Evolutionary conservation across 2,113 vertebrate species (phyloP).

Genomic region (Oriolus oriolus): DNA sequence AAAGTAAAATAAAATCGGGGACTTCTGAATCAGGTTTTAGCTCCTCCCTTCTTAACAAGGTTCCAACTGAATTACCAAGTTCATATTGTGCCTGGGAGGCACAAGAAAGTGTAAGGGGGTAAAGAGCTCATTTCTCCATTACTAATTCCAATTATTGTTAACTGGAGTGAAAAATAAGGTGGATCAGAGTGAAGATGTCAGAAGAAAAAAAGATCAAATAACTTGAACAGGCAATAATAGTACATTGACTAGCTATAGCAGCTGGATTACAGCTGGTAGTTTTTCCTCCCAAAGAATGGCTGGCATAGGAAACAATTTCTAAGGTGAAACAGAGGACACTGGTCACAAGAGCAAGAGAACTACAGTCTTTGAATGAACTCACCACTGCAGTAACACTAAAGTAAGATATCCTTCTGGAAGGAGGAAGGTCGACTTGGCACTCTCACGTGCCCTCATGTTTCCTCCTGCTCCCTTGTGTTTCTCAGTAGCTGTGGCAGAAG

Average conservation of each 20-base stretch:
- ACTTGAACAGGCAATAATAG: neutral
- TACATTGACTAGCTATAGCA: neutral
- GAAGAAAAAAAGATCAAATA: neutral
- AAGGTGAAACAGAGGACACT: neutral
- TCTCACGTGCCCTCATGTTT: neutral
- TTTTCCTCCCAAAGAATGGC: neutral
- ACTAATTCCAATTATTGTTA: constrained; percentile 25
- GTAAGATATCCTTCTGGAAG: neutral
- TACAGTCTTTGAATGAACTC: neutral
- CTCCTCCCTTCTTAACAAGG: neutral
- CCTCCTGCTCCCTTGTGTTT: neutral
- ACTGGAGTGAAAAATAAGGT: constrained; percentile 2
- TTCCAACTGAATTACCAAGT: constrained; percentile 23
- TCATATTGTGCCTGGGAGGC: neutral
- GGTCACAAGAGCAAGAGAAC: neutral
- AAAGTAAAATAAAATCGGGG: constrained; percentile 15
- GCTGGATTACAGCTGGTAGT: neutral
- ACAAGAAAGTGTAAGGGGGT: neutral
- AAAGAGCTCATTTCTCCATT: constrained; percentile 22
- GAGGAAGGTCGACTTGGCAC: neutral
- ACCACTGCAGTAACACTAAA: neutral
- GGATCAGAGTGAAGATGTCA: neutral
- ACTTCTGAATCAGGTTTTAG: constrained; percentile 1
- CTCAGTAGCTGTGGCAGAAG: neutral
- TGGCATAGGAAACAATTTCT: neutral